These are phyloP conservation scores for Drosophila virilis DNA, from an alignment of 1,140 invertebrate species.

Conservation along the genomic window DNA sequence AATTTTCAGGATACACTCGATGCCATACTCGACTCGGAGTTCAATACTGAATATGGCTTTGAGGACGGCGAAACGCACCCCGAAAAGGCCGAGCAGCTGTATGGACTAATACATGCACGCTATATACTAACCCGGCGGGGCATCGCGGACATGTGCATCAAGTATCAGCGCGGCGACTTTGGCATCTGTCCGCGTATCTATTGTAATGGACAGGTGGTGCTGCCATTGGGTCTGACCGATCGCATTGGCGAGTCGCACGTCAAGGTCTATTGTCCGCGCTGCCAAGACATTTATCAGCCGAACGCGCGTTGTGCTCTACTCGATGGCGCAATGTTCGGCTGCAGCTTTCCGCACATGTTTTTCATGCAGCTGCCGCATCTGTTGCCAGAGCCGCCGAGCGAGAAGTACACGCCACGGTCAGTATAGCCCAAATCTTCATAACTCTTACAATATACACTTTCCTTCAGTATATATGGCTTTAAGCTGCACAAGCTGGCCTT, in stretches of 20 bases:
- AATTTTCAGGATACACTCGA: conserved; percentile 21
- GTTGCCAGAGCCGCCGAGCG: conserved; percentile 15
- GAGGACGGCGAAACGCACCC: conserved; percentile 4
- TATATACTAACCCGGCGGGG: conserved; percentile 43
- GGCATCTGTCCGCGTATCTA: conserved; percentile 58
- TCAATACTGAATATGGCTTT: conserved; percentile 3
- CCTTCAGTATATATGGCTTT: conserved; percentile 30
- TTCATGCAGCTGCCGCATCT: conserved; percentile 46
- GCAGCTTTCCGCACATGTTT: conserved; percentile 70
- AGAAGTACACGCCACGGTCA: conserved; percentile 35
- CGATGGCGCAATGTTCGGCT: conserved; percentile 65
- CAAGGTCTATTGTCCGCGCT: conserved; percentile 62
- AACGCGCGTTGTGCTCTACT: conserved; percentile 20
- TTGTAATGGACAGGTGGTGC: conserved; percentile 44
- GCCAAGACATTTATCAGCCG: conserved; percentile 57
- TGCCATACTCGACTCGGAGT: conserved; percentile 35
- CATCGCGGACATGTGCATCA: conserved; percentile 51
- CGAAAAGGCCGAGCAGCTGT: conserved; percentile 27
- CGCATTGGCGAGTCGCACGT: conserved; percentile 28
- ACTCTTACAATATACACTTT: background rate
- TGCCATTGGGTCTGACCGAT: conserved; percentile 58
- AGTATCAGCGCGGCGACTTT: conserved; percentile 60
- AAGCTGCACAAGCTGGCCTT: conserved; percentile 28
- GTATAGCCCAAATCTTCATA: background rate
- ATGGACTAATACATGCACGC: conserved; percentile 66